A percentile compares a stretch with the other conserved stretches of the same genome.
Conservation (phyloP, 1,140 invertebrate species). For the Drosophila murphyi region DNA sequence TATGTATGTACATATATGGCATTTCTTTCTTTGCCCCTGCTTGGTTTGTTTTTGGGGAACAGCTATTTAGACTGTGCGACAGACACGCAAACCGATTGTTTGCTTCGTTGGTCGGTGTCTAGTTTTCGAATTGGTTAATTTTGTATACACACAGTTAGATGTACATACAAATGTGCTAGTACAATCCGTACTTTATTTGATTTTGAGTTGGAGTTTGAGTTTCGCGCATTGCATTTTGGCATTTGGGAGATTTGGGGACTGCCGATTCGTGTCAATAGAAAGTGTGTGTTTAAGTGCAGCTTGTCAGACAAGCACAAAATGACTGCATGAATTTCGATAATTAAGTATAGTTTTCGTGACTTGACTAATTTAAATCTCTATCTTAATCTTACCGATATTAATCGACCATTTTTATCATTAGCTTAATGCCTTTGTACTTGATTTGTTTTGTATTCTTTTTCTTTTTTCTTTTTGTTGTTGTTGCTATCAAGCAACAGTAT, state of each 20-base stretch:
- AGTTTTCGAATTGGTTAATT: constrained; percentile 28
- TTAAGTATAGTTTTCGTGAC: too few species aligned
- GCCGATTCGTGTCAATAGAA: constrained; percentile 24
- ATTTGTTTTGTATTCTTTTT: background rate
- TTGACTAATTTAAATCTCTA: background rate
- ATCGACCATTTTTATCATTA: background rate
- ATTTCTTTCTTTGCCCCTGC: constrained; percentile 14
- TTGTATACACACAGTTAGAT: background rate
- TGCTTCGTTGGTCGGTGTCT: constrained; percentile 14
- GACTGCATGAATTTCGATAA: too few species aligned
- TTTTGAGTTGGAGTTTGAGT: background rate
- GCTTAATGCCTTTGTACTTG: background rate
- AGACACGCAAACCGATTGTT: constrained; percentile 43
- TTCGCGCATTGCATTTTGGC: constrained; percentile 15
- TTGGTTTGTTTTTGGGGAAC: constrained; percentile 25
- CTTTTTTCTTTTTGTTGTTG: background rate
- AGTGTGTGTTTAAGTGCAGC: background rate
- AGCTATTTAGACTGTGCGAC: constrained; percentile 26
- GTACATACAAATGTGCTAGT: background rate
- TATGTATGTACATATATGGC: constrained; percentile 5
- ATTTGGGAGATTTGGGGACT: background rate
- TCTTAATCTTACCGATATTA: constrained; percentile 2
- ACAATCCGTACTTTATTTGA: constrained; percentile 7
- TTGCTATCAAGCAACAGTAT: background rate
- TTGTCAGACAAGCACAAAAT: too few species aligned